A percentile compares a stretch with the other conserved stretches of the same genome.
These are phyloP conservation scores for Drosophila azteca DNA, from an alignment of 1,140 invertebrate species.

Conservation along the genomic window DNA sequence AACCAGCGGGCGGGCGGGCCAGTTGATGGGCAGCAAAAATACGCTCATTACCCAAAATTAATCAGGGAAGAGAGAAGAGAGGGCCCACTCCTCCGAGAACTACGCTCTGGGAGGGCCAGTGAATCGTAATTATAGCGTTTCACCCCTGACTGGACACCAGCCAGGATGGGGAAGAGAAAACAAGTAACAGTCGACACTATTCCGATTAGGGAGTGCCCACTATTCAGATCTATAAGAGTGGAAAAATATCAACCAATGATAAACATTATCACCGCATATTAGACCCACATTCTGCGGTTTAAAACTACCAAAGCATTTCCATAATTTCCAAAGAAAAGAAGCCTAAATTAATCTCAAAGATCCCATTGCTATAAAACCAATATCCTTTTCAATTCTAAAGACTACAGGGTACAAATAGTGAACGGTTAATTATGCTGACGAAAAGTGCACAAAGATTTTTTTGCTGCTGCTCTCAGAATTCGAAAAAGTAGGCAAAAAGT, in stretches of 20 bases:
- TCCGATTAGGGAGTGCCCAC: too few species aligned
- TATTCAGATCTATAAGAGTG: too few species aligned
- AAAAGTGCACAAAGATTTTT: slow-evolving; percentile 40
- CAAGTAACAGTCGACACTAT: too few species aligned
- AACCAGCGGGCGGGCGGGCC: not conserved
- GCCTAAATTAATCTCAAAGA: too few species aligned
- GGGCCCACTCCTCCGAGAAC: slow-evolving; percentile 17
- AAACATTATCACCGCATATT: too few species aligned
- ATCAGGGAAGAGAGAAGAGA: slow-evolving; percentile 16
- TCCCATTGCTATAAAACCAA: too few species aligned
- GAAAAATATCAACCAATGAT: not conserved
- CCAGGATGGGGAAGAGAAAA: too few species aligned
- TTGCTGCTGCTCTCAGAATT: slow-evolving; percentile 7
- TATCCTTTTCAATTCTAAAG: too few species aligned
- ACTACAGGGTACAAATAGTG: slow-evolving; percentile 26
- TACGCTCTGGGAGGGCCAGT: slow-evolving; percentile 15
- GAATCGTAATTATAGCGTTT: slow-evolving; percentile 61
- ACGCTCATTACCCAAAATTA: slow-evolving; percentile 57
- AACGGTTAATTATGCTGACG: slow-evolving; percentile 62
- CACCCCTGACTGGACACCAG: slow-evolving; percentile 2
- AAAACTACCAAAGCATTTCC: too few species aligned
- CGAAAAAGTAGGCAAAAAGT: not conserved
- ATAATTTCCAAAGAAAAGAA: too few species aligned
- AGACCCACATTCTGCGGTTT: too few species aligned
- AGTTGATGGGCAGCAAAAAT: not conserved